Evolutionary conservation across 2,113 vertebrate species (phyloP).

Genomic region (Dendrocopos noguchii): DNA sequence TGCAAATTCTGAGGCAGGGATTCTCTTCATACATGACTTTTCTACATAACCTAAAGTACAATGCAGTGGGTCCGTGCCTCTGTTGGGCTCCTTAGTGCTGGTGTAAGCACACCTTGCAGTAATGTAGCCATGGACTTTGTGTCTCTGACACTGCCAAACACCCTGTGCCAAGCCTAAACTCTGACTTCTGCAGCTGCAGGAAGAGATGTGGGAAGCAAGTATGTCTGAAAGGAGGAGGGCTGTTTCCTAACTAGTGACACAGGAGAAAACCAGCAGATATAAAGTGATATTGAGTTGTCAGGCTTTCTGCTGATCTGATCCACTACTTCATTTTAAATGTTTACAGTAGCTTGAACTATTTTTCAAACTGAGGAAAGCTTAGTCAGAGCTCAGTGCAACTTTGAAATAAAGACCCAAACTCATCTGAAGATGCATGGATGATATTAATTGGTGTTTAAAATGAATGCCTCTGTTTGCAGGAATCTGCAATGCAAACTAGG

Average conservation of each 20-base stretch:
- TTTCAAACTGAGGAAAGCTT: slow-evolving; percentile 7
- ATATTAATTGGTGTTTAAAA: slow-evolving; percentile 87
- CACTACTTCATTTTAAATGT: not conserved
- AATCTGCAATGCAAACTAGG: slow-evolving; percentile 95
- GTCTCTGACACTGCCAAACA: not conserved
- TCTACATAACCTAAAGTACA: not conserved
- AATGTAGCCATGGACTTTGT: not conserved
- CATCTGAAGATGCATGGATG: slow-evolving; percentile 56
- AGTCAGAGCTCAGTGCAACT: slow-evolving; percentile 22
- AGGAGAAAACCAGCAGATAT: not conserved
- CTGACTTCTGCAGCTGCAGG: not conserved
- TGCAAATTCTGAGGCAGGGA: not conserved
- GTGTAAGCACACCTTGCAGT: not conserved
- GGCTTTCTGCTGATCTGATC: not conserved
- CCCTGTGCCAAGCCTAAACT: not conserved
- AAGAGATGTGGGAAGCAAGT: not conserved
- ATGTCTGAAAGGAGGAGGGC: not conserved
- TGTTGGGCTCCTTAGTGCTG: not conserved
- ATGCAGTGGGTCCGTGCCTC: not conserved
- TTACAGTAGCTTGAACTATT: not conserved
- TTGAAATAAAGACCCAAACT: slow-evolving; percentile 50
- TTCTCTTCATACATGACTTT: not conserved
- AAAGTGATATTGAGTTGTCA: not conserved
- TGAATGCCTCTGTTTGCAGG: slow-evolving; percentile 85
- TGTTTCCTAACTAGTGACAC: not conserved